Base-by-base conservation (phyloP, 2,797 vertebrate genomes). In the Danio kyathit region DNA sequence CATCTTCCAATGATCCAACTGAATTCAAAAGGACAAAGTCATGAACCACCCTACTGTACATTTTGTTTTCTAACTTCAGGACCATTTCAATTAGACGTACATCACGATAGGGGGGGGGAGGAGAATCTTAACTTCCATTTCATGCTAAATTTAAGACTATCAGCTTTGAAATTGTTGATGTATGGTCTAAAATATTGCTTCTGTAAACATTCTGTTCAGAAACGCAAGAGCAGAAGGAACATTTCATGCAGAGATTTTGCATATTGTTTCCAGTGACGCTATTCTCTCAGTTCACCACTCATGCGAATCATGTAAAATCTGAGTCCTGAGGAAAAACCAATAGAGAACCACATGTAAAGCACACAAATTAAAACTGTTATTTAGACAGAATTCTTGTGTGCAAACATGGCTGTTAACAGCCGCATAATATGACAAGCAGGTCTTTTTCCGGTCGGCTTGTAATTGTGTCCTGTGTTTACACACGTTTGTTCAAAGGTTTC, bases 391-490 rank as follows among this genome's bases (percentile, higher is more conserved):
- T 56, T 56, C 7, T 9, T 14, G 6, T 71, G 49, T 0, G 10
- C 16, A 41, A 17, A 57, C 38, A 57, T n/a, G 38, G 19, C n/a
- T 72, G 40, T 56, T 51, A 56, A 21, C 69, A 13, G n/a, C 13
- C 51, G 12, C 69, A 43, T 44, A 8, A 51, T 52, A 56, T 72
- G 6, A 72, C 40, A 21, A 51, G n/a, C n/a, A 71, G 51, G 51
- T 41, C 16, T 43, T 71, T 56, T 71, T 43, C 41, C n/a, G 19
- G n/a, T 14, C 11, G 9, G 8, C 0, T 1, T 43, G 38, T n/a
- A 56, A 43, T 56, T 71, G 29, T 56, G 51, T 8, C 51, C 51
- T 7, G 6, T 71, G 49, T 71, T 71, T 71, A 71, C 69, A 72
- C 7, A 7, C 2, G 0, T 72, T 72, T 72, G 38, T 56, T 71